Evolutionary conservation across 2,797 vertebrate species (phyloP), one percentile per base, ranked within the genome.

Genomic region (Molossus alvarezi): DNA sequence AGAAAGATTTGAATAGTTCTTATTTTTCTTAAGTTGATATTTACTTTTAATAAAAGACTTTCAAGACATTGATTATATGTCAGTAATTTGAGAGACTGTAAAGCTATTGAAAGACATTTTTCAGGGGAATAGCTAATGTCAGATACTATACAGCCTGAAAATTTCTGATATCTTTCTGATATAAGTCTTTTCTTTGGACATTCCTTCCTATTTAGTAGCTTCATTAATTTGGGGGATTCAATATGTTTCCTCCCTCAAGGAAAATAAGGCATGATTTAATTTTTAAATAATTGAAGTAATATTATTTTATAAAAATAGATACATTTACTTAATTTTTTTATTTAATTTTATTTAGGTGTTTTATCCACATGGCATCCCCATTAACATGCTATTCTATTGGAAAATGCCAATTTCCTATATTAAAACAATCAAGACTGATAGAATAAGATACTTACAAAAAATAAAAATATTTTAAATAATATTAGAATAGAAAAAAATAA

Each of bases 211-310:
- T 37, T 91, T 72, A 64, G 53, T 71, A 79, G 7, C 17, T 87
- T 94, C 76, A 91, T 94, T 89, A 96, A 94, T 75, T 89, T 96
- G 27, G 11, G 11, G 5, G 14, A 88, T 86, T 91, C 69, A 89
- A 79, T 95, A 65, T 72, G 51, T 92, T 95, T 92, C 87, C 25
- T 95, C 33, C 76, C 45, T 91, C 62, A 91, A 88, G 67, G 73
- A 96, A 97, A 88, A 95, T 77, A 93, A 93, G 10, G 14, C 15
- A 58, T 94, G 14, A 90, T 85, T 96, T 88, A 94, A 90, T 90
- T 88, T 85, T 41, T 29, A 86, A 90, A 92, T 29, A 14, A 77
- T 17, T 71, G 8, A 90, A 92, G 48, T 91, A 86, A 75, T 57
- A 85, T 64, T 90, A 58, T 84, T 95, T 85, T 81, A 81, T 62